Base-by-base conservation (phyloP, 2,797 vertebrate species). In the Benthosema pterotum region DNA sequence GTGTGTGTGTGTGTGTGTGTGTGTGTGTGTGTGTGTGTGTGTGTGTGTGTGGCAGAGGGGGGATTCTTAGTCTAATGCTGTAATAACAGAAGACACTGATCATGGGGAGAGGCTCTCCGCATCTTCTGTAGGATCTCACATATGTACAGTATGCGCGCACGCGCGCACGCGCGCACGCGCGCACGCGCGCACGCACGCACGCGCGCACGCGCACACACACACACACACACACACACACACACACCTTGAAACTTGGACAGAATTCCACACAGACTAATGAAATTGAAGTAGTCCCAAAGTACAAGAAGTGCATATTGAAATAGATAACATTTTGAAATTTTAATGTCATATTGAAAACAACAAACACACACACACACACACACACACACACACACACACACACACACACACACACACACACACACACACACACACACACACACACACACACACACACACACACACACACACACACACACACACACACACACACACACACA, bases 51-150 rank as follows among this genome's bases (percentile, higher is more conserved):
- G n/a, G n/a, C n/a, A n/a, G n/a, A n/a, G n/a, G n/a, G n/a, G n/a
- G n/a, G n/a, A n/a, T n/a, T n/a, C n/a, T n/a, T n/a, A n/a, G n/a
- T 70, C 71, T 78, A 67, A 68, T 67, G 65, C 47, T 61, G 48
- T 78, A 64, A 77, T 60, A 77, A 80, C n/a, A 60, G 50, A 59
- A 63, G 70, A 65, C 17, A 19, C 58, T 80, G 60, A 62, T 70
- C 70, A 65, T 64, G 15, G 17, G 8, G 25, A 9, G 75, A 54
- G 69, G 52, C 38, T 0, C 5, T 22, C n/a, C n/a, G 17, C 28
- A 1, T 14, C 48, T 11, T 60, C 49, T 42, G n/a, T 16, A 7
- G 11, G 18, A 57, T 57, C 19, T 38, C 32, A 45, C 42, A 19
- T 5, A 42, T 14, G 14, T n/a, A n/a, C n/a, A n/a, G n/a, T n/a